Base-by-base conservation (phyloP, 2,797 vertebrate genomes). In the Cephalopachus bancanus region DNA sequence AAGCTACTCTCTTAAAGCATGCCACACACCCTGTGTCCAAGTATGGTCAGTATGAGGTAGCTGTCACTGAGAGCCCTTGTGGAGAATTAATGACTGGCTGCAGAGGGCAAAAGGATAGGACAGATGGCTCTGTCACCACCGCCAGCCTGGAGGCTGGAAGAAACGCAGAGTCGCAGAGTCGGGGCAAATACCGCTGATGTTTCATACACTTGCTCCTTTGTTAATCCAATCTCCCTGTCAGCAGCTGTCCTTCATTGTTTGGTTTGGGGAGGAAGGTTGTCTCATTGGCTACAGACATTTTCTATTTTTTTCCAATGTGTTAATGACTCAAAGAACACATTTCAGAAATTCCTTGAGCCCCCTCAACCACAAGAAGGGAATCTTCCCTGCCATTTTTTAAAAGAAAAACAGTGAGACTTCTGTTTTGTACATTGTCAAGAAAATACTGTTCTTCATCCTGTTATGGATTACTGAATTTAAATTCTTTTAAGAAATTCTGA, bases 71-170 rank as follows among this genome's bases (percentile, higher is more conserved):
- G 98, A 99, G 98, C 98, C 99, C 99, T 99, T 99, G 99, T 98
- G 98, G 98, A 98, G 99, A 99, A 99, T 99, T 99, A 99, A 99
- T 99, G 99, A 98, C 98, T 98, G 98, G 99, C 99, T 99, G 98
- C 99, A 99, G 99, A 99, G 99, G 99, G 98, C 99, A 99, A 99
- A 99, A 98, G 97, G 98, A 99, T 98, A 98, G 98, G 99, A 99
- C 99, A 99, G 99, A 99, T 99, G 99, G 98, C 98, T 99, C 99
- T 99, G 99, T 99, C 99, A 99, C 98, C 99, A 98, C 98, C 97
- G 96, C 64, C 89, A 94, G 98, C 97, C 96, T 57, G 97, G 98
- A 98, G 98, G 98, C 98, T 87, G 98, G 98, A 98, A 98, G 97
- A 97, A 91, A 94, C 93, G 84, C 96, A 76, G 98, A 98, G 97